These are phyloP conservation scores for Prionace glauca DNA, from an alignment of 2,797 vertebrate species.

Conservation along the genomic window DNA sequence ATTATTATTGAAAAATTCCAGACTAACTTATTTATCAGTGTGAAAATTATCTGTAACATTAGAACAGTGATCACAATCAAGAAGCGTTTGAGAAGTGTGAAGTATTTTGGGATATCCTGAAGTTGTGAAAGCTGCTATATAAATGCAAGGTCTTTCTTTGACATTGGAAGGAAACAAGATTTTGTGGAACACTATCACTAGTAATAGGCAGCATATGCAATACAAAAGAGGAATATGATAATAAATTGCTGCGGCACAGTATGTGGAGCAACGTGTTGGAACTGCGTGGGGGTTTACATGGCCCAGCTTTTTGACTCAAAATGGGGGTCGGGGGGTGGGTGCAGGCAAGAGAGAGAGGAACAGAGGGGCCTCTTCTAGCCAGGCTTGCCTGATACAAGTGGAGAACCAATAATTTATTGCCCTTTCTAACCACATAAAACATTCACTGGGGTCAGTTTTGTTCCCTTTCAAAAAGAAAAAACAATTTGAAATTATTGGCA, in stretches of 20 bases:
- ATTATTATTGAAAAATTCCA: too few relatives aligned
- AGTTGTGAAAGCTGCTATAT: neutral
- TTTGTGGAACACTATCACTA: neutral
- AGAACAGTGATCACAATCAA: neutral
- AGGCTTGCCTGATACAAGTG: neutral
- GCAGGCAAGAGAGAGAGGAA: neutral
- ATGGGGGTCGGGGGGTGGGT: neutral
- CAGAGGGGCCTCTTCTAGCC: neutral
- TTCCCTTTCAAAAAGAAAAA: neutral
- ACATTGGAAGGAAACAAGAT: neutral
- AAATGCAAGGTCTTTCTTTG: neutral
- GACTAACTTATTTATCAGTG: neutral
- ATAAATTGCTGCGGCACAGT: neutral
- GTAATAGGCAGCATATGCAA: neutral
- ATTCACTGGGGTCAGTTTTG: neutral
- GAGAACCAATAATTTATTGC: neutral
- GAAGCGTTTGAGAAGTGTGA: neutral
- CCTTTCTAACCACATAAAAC: too few relatives aligned
- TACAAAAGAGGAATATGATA: neutral
- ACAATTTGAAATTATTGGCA: conserved; percentile 9
- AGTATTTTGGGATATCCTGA: neutral
- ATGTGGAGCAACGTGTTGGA: neutral
- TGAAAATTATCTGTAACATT: neutral
- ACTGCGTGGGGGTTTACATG: neutral
- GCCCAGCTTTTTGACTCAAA: neutral